Evolutionary conservation across 2,888 invertebrate genomes (phyloP).

Genomic region (Apomyelois bistriatella): DNA sequence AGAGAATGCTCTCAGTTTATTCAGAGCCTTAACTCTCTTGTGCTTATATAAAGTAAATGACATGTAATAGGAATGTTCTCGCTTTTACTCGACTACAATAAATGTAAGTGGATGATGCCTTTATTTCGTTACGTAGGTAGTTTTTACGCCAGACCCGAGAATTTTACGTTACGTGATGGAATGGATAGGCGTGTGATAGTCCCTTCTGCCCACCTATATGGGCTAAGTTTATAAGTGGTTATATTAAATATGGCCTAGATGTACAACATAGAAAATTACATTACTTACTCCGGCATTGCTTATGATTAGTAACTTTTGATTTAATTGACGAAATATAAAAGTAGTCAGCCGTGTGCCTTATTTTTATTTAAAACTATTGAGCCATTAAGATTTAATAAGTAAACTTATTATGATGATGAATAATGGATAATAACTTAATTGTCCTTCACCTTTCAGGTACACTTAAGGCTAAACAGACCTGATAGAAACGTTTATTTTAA

Average conservation of each 20-base stretch:
- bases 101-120: conserved; percentile 7
- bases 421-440: too few relatives aligned
- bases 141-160: background rate
- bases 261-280: too few relatives aligned
- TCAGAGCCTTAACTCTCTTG: background rate
- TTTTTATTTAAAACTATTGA: too few relatives aligned
- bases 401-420: too few relatives aligned
- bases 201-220: background rate
- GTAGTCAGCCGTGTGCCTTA: too few relatives aligned
- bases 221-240: background rate
- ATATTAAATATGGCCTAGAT: background rate
- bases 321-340: too few relatives aligned
- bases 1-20: background rate
- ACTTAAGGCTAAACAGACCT: too few relatives aligned
- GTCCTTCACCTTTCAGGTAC: too few relatives aligned
- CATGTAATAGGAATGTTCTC: conserved; percentile 4
- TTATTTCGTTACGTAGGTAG: conserved; percentile 1
- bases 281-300: too few relatives aligned
- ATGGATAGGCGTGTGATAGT: background rate
- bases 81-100: conserved; percentile 3
- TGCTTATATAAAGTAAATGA: background rate
- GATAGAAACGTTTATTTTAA: too few relatives aligned
- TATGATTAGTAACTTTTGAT: too few relatives aligned
- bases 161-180: background rate
- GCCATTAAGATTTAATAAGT: too few relatives aligned